Percentiles rank a stretch among this genome's conserved stretches.
These are phyloP conservation scores for Myotis planiceps DNA, from an alignment of 2,797 vertebrate genomes.

Conservation along the genomic window DNA sequence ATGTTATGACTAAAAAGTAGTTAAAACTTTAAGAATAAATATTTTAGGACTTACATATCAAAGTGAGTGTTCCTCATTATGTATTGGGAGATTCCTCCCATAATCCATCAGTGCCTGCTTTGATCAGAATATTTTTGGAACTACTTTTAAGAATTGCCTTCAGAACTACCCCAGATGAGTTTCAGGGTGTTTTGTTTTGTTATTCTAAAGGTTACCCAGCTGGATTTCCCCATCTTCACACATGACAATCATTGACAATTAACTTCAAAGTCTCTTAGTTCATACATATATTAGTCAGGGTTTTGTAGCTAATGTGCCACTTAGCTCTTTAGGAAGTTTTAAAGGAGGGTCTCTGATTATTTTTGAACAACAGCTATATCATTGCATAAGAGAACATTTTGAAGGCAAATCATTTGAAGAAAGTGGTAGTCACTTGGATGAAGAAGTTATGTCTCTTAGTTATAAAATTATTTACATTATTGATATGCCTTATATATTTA, in stretches of 20 bases:
- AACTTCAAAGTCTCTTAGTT: slow-evolving; percentile 4
- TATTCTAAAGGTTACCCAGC: neutral
- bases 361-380: neutral
- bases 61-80: neutral
- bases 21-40: neutral
- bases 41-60: slow-evolving; percentile 25
- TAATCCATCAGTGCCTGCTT: neutral
- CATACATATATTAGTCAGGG: neutral
- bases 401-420: neutral
- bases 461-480: neutral
- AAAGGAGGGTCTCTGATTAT: slow-evolving; percentile 3
- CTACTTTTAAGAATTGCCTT: neutral
- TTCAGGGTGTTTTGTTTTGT: neutral
- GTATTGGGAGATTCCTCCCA: neutral
- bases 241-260: neutral
- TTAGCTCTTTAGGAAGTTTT: slow-evolving; percentile 32
- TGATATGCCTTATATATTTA: neutral
- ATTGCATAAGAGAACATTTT: slow-evolving; percentile 11
- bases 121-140: slow-evolving; percentile 1
- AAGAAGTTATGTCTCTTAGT: slow-evolving; percentile 14
- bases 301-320: neutral
- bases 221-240: slow-evolving; percentile 1
- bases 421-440: neutral
- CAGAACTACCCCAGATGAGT: neutral
- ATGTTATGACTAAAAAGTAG: slow-evolving; percentile 28